phyloP scores from a whole-genome alignment of 2,888 invertebrate genomes.

The Aphodius granarius region DNA sequence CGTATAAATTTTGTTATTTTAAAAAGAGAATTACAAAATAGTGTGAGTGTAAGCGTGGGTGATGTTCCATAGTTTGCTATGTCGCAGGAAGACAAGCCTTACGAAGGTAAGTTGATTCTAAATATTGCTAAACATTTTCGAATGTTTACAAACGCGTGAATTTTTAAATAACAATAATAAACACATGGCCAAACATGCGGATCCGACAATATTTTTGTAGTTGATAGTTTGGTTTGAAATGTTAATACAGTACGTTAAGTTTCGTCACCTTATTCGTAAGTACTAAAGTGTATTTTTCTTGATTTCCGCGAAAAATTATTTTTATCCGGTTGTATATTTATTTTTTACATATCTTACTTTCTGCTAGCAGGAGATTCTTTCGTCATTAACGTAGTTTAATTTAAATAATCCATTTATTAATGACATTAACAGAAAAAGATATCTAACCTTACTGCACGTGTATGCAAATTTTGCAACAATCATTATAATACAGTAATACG shows the following conservation, averaged over 20 bases:
- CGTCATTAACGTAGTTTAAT: neutral
- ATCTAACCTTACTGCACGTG: neutral
- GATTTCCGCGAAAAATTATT: neutral
- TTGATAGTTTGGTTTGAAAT: neutral
- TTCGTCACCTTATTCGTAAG: neutral
- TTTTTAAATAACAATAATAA: neutral
- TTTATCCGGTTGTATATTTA: neutral
- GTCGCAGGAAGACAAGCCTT: slow-evolving; percentile 4
- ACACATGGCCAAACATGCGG: neutral
- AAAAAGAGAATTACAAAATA: neutral
- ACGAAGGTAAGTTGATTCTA: slow-evolving; percentile 4
- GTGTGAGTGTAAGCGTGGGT: neutral
- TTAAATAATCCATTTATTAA: neutral
- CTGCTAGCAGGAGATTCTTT: neutral
- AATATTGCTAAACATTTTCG: neutral
- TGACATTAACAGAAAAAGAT: neutral
- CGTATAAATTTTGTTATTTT: slow-evolving; percentile 1
- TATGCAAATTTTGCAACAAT: neutral
- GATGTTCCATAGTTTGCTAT: neutral
- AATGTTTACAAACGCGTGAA: neutral
- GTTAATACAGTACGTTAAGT: slow-evolving; percentile 2
- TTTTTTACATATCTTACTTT: neutral
- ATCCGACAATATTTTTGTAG: neutral
- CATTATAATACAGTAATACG: neutral
- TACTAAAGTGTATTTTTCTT: neutral